Base-by-base conservation (phyloP, 2,113 vertebrate genomes). In the Hemiprocne comata region DNA sequence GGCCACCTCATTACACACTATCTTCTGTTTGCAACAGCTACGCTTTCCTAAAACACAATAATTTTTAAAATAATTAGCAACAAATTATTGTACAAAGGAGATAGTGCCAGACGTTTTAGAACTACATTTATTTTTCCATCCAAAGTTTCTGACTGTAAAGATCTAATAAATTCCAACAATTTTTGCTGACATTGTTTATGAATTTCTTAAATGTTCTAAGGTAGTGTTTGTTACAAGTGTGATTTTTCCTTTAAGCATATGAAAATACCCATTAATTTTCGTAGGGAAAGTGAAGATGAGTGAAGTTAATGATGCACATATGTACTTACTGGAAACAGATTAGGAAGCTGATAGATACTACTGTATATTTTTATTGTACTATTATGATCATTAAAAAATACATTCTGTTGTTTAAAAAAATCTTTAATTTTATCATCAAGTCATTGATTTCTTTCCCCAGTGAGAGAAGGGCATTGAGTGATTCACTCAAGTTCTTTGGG, bases 401-500 rank as follows among this genome's bases (percentile, higher is more conserved):
- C 15, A 40, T 16, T 70, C 21, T 3, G 78, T 75, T 85, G 28
- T 80, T 93, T 20, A 40, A 72, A 82, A 87, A 80, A 76, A 71
- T 23, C 18, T 46, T 94, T 78, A 66, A n/a, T 82, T 95, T 85
- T 90, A 48, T 80, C 58, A 58, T 85, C 51, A 72, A 87, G 34
- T 42, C 38, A 80, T 90, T 93, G 75, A 82, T 86, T 93, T 85
- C 42, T 85, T 87, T 77, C 29, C 21, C 19, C 12, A 19, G 20
- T 44, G 50, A 75, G 21, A 24, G 42, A 94, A 85, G 8, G 17
- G 70, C 54, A 91, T 76, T 91, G 82, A 91, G n/a, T 89, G 70
- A 93, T 94, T 82, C 71, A 89, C 54, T 95, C 66, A 76, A 70
- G 64, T 74, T 90, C 79, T 94, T 90, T 94, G 50, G 67, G 44